These are phyloP conservation scores for Uloborus plumipes DNA, from an alignment of 2,888 invertebrate genomes.

Conservation along the genomic window DNA sequence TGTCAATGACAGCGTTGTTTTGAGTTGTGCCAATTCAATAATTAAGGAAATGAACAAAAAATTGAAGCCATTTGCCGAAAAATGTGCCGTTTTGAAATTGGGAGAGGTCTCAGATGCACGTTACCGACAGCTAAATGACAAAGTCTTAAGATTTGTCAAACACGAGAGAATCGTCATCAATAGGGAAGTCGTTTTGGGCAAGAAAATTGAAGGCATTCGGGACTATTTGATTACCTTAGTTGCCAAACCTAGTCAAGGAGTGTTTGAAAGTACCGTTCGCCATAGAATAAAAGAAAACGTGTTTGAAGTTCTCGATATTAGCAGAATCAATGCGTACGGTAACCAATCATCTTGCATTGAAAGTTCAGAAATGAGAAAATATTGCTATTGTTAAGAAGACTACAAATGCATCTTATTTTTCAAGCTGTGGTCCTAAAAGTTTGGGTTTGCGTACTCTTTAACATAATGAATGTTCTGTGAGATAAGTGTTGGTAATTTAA, in stretches of 20 bases:
- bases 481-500: too few relatives aligned
- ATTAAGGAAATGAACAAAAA: conserved; percentile 17
- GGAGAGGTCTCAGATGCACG: conserved; percentile 28
- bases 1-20: neutral
- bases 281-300: conserved; percentile 45
- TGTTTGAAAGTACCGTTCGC: conserved; percentile 86
- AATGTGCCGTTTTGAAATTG: conserved; percentile 3
- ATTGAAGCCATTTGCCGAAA: neutral
- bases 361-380: conserved; percentile 69
- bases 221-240: conserved; percentile 78
- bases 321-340: conserved; percentile 71
- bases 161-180: conserved; percentile 49
- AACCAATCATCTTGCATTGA: conserved; percentile 71
- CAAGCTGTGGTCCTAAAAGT: too few relatives aligned
- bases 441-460: too few relatives aligned
- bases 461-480: too few relatives aligned
- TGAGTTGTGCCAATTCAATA: conserved; percentile 24
- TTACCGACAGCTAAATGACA: conserved; percentile 45
- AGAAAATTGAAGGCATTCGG: conserved; percentile 20
- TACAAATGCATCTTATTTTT: neutral
- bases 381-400: conserved; percentile 70
- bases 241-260: conserved; percentile 79
- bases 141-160: conserved; percentile 49
- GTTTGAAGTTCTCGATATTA: conserved; percentile 76
- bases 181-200: conserved; percentile 33